Base-by-base conservation (phyloP, 2,113 vertebrate genomes). In the Heterocephalus glaber region DNA sequence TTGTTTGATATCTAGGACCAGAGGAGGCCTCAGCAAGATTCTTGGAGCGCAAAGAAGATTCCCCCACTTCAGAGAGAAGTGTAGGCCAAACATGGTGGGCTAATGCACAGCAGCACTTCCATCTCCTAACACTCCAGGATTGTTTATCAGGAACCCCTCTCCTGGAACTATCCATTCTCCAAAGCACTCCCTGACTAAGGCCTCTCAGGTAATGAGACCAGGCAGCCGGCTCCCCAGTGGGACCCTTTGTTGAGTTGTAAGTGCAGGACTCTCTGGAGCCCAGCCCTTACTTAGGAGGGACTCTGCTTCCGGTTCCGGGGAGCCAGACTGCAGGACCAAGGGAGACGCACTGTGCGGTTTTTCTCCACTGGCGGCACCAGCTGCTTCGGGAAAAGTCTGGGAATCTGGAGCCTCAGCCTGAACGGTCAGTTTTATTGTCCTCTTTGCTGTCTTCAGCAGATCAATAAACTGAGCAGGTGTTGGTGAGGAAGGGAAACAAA, bases 401-500 rank as follows among this genome's bases (percentile, higher is more conserved):
- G 77, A 74, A 72, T 98, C 97, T 14, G 44, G 74, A 92, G 98
- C 98, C 70, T 98, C 97, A 84, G 98, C 97, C 96, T 84, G 98
- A 97, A 99, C 94, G 63, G 98, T 99, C 97, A 99, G 98, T 95
- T 98, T 99, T 94, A 99, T 98, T 24, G 97, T 97, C 52, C 96
- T 96, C 96, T 98, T 98, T 77, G 98, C 90, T 77, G 98, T 98
- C 97, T 99, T 99, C 97, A 99, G 95, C 28, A 99, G 98, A 95
- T 90, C 98, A 96, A 98, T 98, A 96, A 99, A 99, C 99, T 99
- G 95, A 86, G 89, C 92, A 49, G 89, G 97, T 5, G 54, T 89
- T 70, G 90, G 72, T 44, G 2, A 56, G 9, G 95, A 41, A 66
- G 22, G 24, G 1, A 86, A 97, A 97, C 19, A 22, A 60, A 95